Evolutionary conservation across 2,113 vertebrate genomes (phyloP), one percentile per base, ranked within the genome.

Genomic region (Bothrops jararaca): DNA sequence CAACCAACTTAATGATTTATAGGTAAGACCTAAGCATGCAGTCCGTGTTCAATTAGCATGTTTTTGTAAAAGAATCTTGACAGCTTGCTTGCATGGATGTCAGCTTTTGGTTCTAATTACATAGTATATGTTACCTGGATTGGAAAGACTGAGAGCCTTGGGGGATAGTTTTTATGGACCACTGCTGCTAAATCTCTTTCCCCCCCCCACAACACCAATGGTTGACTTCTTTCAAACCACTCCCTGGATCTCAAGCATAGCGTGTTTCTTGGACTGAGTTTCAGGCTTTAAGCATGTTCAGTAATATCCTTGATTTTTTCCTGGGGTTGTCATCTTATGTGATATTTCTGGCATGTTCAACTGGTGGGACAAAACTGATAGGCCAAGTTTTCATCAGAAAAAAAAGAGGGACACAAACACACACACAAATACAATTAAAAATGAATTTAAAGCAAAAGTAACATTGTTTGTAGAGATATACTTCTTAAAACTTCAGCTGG

Each of bases 231-330:
- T 95, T 92, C 29, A 93, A 96, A 92, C 93, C 94, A 95, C 95
- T 95, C 96, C 95, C 92, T 94, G 94, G 89, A 97, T 95, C 0
- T 93, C 95, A 96, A 97, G 93, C 95, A 91, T 94, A 95, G 96
- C 96, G 95, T 96, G 96, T 97, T 96, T 96, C 96, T 96, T 97
- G 94, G 94, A 96, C 94, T 95, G 94, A 95, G 95, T 96, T 97
- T 95, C 92, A 94, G 95, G 97, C 96, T 93, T 56, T 94, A 95
- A 95, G 96, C 95, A 94, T 96, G 95, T 97, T 96, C 95, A 95
- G 96, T 96, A 97, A 97, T 97, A 97, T 94, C 93, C 96, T 95
- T 97, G 97, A 97, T 95, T 96, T 97, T 97, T 97, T 96, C 95
- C 93, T 95, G 87, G 94, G 94, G 94, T 96, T 96, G 96, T 97